Conservation (phyloP, 2,888 invertebrate genomes). For the Drosophila ezoana region DNA sequence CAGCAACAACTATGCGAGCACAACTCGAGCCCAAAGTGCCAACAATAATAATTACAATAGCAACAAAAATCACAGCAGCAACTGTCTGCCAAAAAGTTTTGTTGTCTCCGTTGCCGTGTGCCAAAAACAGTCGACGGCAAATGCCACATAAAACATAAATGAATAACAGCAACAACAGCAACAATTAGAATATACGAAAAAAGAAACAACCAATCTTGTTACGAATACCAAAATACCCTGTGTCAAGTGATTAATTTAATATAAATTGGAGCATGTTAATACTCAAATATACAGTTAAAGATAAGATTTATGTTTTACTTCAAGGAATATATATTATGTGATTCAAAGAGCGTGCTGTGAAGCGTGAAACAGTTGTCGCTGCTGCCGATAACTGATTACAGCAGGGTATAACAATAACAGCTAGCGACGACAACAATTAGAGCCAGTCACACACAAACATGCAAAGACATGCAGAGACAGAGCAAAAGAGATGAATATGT, state of each 20-base stretch:
- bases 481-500: slow-evolving; percentile 10
- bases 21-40: slow-evolving; percentile 62
- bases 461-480: slow-evolving; percentile 2
- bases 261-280: background rate
- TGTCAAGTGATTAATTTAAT: background rate
- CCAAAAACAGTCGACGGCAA: slow-evolving; percentile 55
- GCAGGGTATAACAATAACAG: slow-evolving; percentile 36
- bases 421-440: slow-evolving; percentile 25
- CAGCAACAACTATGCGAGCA: slow-evolving; percentile 29
- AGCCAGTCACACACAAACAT: slow-evolving; percentile 20
- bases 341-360: no score
- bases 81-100: slow-evolving; percentile 63
- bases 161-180: slow-evolving; percentile 55
- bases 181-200: slow-evolving; percentile 34
- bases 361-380: no score
- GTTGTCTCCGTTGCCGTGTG: slow-evolving; percentile 48
- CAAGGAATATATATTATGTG: no score
- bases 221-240: slow-evolving; percentile 8
- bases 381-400: no score
- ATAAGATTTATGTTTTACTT: no score
- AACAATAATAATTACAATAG: slow-evolving; percentile 71
- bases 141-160: slow-evolving; percentile 73
- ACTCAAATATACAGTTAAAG: no score
- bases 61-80: slow-evolving; percentile 44
- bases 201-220: background rate